Base-by-base conservation (phyloP, 2,888 invertebrate species). In the Sympetrum striolatum region DNA sequence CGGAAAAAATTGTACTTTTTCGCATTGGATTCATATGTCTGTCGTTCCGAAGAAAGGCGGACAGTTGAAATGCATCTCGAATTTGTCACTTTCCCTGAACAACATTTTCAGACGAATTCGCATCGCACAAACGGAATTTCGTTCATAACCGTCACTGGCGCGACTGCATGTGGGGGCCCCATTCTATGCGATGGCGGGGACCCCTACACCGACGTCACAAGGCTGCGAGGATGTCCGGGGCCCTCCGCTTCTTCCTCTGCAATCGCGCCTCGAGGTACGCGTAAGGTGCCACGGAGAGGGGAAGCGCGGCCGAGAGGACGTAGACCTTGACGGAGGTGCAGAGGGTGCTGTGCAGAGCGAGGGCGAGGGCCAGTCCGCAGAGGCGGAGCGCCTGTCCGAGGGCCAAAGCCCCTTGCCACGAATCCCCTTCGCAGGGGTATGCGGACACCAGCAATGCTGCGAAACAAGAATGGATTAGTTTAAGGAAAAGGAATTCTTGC, bases 301-400 rank as follows among this genome's bases (percentile, higher is more conserved):
- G 92, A 91, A 95, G 93, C 91, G 94, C 94, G 64, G 93, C 93
- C 5, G 94, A 94, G 90, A 95, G 93, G 22, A 93, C 92, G 92
- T 95, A 94, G 48, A 95, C 92, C 92, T 95, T 95, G 91, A 94
- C 91, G 93, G 94, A 94, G 92, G 94, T 94, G 95, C 92, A 80
- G 53, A 86, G 81, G 25, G 91, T 86, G 18, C 48, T 73, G 37
- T 60, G 90, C 18, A 90, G 95, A 0, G 94, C 94, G 92, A 96
- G 96, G 14, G 96, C 96, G 0, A 96, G 93, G 14, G 96, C 95
- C 91, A 96, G 93, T 2, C 96, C 96, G 0, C 95, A 92, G 93
- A 95, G 93, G 93, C 95, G 96, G 94, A 96, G 92, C 64, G 86
- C 58, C 37, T 86, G 86, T 35, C 86, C 60, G 22, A 86, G 39